Evolutionary conservation across 2,797 vertebrate species (phyloP), one percentile per base, ranked within the genome.

Genomic region (Peromyscus attwateri): DNA sequence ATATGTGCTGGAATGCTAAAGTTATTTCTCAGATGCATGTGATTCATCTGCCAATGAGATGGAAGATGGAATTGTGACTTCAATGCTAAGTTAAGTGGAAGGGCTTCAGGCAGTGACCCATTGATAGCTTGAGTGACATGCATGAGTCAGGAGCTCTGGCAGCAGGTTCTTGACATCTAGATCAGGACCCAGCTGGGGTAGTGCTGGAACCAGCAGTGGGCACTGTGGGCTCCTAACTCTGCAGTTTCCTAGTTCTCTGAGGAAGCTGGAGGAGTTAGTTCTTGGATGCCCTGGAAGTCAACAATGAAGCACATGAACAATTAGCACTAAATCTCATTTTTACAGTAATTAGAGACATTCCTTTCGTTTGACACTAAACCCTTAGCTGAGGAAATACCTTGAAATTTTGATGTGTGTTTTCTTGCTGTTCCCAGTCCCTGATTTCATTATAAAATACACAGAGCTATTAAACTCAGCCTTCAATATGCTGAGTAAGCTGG

Each of bases 321-420:
- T 94, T 87, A 55, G 11, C 23, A 79, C 55, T 95, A 88, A 73
- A 66, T 77, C 17, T 87, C 88, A 66, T 85, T 92, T 84, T 95
- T 90, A 57, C 31, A 88, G 84, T 57, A 83, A 25, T 52, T 79
- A 62, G 82, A 95, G 23, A 21, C 68, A 57, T 25, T 70, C 6
- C 1, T 57, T 94, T 84, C 71, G 27, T 52, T 62, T 91, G 37
- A 75, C 92, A 91, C 27, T 49, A 37, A 81, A 68, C 25, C 66
- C 21, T 19, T 85, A 73, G 89, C 31, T 94, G 73, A 82, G 62
- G 73, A 94, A 95, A 57, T 91, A 87, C 4, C 29, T 95, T 75
- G 14, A 96, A 96, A 83, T 79, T 75, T 83, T 34, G 43, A 62
- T 87, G 27, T 70, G n/a, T 82, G 8, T 52, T 87, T 66, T 95